Evolutionary conservation across 1,140 invertebrate species (phyloP), one percentile per base, ranked within the genome.

Genomic region (Aporrectodea caliginosa): DNA sequence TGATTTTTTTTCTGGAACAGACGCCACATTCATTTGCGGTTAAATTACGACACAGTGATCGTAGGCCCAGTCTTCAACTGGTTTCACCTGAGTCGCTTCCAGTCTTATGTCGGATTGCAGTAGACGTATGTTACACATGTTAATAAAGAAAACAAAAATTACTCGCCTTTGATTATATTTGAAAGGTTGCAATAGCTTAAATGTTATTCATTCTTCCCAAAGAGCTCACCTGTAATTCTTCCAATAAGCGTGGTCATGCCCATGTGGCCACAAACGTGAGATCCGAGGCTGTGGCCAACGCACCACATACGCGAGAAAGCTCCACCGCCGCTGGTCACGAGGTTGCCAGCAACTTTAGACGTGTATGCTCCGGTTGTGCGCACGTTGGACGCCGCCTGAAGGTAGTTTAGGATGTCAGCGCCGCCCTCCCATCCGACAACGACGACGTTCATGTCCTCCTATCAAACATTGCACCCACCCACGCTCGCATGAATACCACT

Each of bases 171-270:
- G 75, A 27, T n/a, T 79, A 27, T 33, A 29, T 31, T 30, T 2
- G 14, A 14, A 16, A 16, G 6, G 33, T 6, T 35, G 22, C 16
- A 78, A 2, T 6, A 75, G 22, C 2, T n/a, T 22, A 30, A 2
- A 27, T 30, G 30, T 6, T n/a, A 29, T 22, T 16, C 73, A 16
- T n/a, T 35, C 29, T 22, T 2, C 22, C 22, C 43, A 73, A n/a
- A n/a, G n/a, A n/a, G n/a, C 73, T 75, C 75, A 87, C 90, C 90
- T 35, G 93, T 93, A 69, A 95, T 94, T 82, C 92, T 90, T 1
- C 92, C 94, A 92, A 30, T 95, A 90, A 82, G 95, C n/a, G 78
- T 80, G 71, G 34, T 43, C 30, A 81, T 81, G 12, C 87, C 86
- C 16, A 83, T 84, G 78, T 86, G 86, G 1, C 87, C 87, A 69